Conservation (phyloP, 2,888 invertebrate species). For the Laothoe populi region DNA sequence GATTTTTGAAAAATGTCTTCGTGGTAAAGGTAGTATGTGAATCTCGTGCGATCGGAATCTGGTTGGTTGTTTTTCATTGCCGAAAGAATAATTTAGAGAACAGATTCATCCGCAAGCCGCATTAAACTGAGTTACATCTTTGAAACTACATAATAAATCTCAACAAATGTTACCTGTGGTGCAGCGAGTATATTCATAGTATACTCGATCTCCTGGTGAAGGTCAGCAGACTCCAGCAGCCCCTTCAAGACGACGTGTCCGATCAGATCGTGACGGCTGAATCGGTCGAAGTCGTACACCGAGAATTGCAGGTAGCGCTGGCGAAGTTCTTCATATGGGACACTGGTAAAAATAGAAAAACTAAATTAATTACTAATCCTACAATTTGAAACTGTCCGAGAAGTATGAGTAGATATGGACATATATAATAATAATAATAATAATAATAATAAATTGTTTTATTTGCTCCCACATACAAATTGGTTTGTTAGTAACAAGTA, state of each 20-base stretch:
- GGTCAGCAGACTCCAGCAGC: slow-evolving; percentile 90
- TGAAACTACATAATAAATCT: neutral
- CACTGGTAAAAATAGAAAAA: slow-evolving; percentile 71
- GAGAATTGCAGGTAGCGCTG: slow-evolving; percentile 93
- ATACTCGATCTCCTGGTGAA: slow-evolving; percentile 92
- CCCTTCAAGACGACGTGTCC: slow-evolving; percentile 93
- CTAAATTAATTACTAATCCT: neutral
- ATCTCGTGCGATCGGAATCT: no score
- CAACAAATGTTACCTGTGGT: slow-evolving; percentile 85
- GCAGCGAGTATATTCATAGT: slow-evolving; percentile 93
- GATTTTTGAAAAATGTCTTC: no score
- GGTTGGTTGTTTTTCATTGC: no score
- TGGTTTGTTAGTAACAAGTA: no score
- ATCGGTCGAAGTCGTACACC: slow-evolving; percentile 95
- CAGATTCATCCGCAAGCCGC: neutral
- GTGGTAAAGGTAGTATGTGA: no score
- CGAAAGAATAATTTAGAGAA: no score
- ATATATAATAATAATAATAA: no score
- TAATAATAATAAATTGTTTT: no score
- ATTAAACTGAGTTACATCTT: neutral
- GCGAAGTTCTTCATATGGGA: slow-evolving; percentile 90
- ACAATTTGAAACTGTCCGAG: no score
- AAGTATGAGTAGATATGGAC: no score
- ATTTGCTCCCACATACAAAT: no score
- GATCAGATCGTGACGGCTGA: slow-evolving; percentile 94